phyloP scores from a whole-genome alignment of 2,888 invertebrate genomes.

The Stenichneumon culpator region DNA sequence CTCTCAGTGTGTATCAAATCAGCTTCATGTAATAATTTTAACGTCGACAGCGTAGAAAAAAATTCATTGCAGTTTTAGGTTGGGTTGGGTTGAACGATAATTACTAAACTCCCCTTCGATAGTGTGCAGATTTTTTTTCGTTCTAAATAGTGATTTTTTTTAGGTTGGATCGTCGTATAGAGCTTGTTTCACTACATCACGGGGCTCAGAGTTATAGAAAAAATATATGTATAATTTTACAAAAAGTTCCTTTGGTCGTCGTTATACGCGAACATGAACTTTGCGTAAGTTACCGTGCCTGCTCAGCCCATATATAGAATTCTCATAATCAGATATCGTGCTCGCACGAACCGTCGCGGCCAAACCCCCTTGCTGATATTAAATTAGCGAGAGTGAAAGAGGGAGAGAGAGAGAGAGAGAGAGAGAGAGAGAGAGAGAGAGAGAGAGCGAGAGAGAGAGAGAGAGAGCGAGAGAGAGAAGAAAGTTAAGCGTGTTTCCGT shows the following conservation, averaged over 20 bases:
- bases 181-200: constrained; percentile 4
- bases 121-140: background rate
- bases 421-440: background rate
- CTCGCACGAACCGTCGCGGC: constrained; percentile 6
- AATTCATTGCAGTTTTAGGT: no score
- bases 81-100: no score
- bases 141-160: background rate
- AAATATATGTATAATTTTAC: background rate
- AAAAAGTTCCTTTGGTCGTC: background rate
- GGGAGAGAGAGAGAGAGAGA: background rate
- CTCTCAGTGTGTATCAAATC: no score
- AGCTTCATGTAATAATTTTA: no score
- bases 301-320: background rate
- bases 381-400: constrained; percentile 9
- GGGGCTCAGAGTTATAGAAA: constrained; percentile 34
- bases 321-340: constrained; percentile 6
- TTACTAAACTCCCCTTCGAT: no score
- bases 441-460: background rate
- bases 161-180: no score
- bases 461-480: no score
- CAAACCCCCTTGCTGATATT: constrained; percentile 18
- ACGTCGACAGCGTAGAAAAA: no score
- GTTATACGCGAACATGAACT: background rate
- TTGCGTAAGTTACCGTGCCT: constrained; percentile 3
- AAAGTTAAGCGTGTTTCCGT: constrained; percentile 23